These are phyloP conservation scores for Acrobasis consociella DNA, from an alignment of 2,888 invertebrate genomes.

Conservation along the genomic window DNA sequence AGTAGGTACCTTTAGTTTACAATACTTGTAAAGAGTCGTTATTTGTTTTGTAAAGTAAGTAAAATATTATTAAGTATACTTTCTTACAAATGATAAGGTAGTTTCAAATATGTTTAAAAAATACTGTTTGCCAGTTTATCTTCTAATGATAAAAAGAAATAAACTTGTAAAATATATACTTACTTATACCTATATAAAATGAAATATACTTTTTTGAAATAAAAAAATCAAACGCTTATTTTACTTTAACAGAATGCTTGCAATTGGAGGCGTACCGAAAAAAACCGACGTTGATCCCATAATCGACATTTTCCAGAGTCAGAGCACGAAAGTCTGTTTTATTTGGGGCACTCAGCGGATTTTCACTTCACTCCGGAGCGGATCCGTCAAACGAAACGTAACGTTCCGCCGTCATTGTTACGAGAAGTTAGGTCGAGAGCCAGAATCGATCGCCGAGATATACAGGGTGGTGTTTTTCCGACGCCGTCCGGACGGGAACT, in stretches of 20 bases:
- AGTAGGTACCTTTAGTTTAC: too few species aligned
- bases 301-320: constrained; percentile 26
- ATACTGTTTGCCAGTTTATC: too few species aligned
- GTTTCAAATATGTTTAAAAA: too few species aligned
- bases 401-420: constrained; percentile 54
- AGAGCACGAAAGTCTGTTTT: constrained; percentile 11
- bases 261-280: constrained; percentile 1
- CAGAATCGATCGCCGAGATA: neutral
- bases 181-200: too few species aligned
- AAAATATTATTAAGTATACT: too few species aligned
- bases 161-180: too few species aligned
- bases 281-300: neutral
- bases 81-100: too few species aligned
- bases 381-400: constrained; percentile 48
- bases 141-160: too few species aligned
- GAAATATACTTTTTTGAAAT: too few species aligned
- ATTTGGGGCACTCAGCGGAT: constrained; percentile 12
- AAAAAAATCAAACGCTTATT: neutral
- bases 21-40: too few species aligned
- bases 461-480: constrained; percentile 24
- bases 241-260: neutral
- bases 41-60: too few species aligned
- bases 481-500: constrained; percentile 36
- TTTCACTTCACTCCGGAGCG: constrained; percentile 56
- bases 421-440: constrained; percentile 39